Evolutionary conservation across 2,888 invertebrate genomes (phyloP).

Genomic region (Philereme transversata): DNA sequence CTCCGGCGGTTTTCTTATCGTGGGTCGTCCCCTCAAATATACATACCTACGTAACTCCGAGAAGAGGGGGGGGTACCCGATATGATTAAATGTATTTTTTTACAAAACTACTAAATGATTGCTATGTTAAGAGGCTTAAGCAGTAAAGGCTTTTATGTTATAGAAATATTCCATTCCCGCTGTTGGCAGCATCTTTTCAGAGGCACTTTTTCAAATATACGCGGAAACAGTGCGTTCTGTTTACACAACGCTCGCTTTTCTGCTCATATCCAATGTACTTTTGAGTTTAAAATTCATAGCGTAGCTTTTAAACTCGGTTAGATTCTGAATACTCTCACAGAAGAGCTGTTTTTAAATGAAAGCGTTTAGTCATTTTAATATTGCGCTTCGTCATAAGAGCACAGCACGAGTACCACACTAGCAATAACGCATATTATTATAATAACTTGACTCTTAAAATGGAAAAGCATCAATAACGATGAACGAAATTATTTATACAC

Average conservation of each 20-base stretch:
- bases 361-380: conserved; percentile 56
- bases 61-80: conserved; percentile 18
- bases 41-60: conserved; percentile 35
- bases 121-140: conserved; percentile 30
- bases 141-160: conserved; percentile 32
- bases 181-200: conserved; percentile 56
- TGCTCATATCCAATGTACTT: conserved; percentile 73
- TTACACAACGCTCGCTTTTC: conserved; percentile 69
- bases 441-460: background rate
- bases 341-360: conserved; percentile 62
- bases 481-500: background rate
- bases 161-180: conserved; percentile 56
- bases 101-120: conserved; percentile 30
- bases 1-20: conserved; percentile 71
- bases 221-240: conserved; percentile 59
- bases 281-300: conserved; percentile 75
- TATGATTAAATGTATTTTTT: conserved; percentile 29
- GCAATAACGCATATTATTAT: background rate
- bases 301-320: conserved; percentile 71
- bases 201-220: conserved; percentile 66
- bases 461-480: background rate
- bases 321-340: conserved; percentile 60
- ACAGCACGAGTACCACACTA: background rate
- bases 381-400: conserved; percentile 36
- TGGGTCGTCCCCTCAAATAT: conserved; percentile 47